Base-by-base conservation (phyloP, 2,113 vertebrate genomes). In the Todiramphus chloris region DNA sequence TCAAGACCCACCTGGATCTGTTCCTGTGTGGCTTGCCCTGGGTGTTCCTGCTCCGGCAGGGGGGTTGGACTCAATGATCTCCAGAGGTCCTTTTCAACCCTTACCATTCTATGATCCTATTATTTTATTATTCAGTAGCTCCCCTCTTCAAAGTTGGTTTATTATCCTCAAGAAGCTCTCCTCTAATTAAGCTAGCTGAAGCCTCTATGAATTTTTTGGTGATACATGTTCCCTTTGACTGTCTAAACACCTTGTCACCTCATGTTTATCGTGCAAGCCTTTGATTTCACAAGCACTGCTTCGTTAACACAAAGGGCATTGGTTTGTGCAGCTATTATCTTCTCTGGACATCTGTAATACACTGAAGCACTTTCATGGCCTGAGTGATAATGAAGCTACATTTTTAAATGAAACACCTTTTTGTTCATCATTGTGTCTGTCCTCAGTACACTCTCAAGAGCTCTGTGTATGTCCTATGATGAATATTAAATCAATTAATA, bases 111-210 rank as follows among this genome's bases (percentile, higher is more conserved):
- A 51, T 51, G 50, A 51, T 51, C 14, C 50, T 51, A 25, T 51
- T 14, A 51, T 25, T 51, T 51, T 51, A 51, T 51, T 24, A 51
- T 51, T 51, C 94, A 70, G n/a, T 30, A 76, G 30, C 56, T 96
- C 50, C 55, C 83, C 58, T 79, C 69, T 87, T 93, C 87, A 39
- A 79, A 72, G 69, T 20, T 83, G 37, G 28, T 92, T 95, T 80
- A 37, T 95, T 95, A 83, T 59, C 13, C 69, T 94, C 16, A 6
- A 74, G 70, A 84, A 78, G 68, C 64, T 95, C 82, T 87, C 95
- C 37, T 78, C 70, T 94, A 80, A 91, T 93, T 76, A 86, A 86
- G 60, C 73, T 93, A 70, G 8, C 72, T 88, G 83, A 87, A 84
- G 62, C 55, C 68, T 43, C 55, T 68, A 44, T 90, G n/a, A 89